Conservation (phyloP, 2,797 vertebrate genomes). For the Eulemur rubriventer region DNA sequence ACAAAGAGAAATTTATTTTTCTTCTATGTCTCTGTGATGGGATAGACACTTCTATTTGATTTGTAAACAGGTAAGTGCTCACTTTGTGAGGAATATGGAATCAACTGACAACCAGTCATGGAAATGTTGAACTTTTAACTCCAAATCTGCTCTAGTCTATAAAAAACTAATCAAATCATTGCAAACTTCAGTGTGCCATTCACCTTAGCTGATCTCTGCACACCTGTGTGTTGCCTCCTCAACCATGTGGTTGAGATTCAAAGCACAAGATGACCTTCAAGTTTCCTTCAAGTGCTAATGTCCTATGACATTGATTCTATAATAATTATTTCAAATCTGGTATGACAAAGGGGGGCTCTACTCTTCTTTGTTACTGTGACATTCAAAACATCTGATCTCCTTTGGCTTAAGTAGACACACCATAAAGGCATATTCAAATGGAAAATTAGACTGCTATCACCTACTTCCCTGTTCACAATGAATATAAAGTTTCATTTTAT, state of each 20-base stretch:
- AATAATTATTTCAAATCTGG: not conserved
- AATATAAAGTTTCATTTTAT: slow-evolving; percentile 5
- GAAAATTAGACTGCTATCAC: not conserved
- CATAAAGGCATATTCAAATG: not conserved
- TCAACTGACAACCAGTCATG: not conserved
- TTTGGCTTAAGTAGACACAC: not conserved
- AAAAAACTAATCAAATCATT: not conserved
- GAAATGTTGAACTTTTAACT: not conserved
- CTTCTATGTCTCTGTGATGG: not conserved
- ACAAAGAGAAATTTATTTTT: not conserved
- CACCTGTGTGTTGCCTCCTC: not conserved
- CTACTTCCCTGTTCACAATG: not conserved
- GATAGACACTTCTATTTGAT: not conserved
- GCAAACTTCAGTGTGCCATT: not conserved
- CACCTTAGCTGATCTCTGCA: not conserved
- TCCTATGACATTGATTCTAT: not conserved
- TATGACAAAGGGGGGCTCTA: not conserved
- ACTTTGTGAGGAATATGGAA: not conserved
- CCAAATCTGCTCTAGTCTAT: not conserved
- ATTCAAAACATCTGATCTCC: not conserved
- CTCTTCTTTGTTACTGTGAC: not conserved
- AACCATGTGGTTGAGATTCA: not conserved
- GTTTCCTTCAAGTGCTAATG: not conserved
- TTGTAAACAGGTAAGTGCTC: not conserved
- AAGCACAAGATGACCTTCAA: not conserved